Base-by-base conservation (phyloP, 1,140 invertebrate species). In the Cydia pomonella region DNA sequence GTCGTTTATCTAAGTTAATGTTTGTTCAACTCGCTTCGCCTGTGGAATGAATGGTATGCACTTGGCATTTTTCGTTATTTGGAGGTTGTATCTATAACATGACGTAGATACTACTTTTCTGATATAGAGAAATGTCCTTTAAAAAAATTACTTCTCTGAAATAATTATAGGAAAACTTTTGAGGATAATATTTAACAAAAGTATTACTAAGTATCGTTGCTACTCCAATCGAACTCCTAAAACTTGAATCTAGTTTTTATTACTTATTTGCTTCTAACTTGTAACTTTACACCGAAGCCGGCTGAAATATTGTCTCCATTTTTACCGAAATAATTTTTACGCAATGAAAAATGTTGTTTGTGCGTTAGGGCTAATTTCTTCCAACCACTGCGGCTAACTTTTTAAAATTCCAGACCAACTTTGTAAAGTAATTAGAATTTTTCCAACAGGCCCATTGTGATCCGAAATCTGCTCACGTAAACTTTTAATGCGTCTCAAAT, bases 401-500 rank as follows among this genome's bases (percentile, higher is more conserved):
- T 88, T 84, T 84, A 76, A 88, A 89, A 89, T 89, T 88, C 85
- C 80, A 80, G 80, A 79, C 79, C 76, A 89, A 88, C 85, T 90
- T 84, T 76, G 79, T 84, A 86, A 90, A 91, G 85, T 89, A 91
- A 91, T 91, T 91, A 91, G 86, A 90, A 87, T 91, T 91, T 91
- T 91, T 91, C 84, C 86, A 84, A 81, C 85, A 80, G 80, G 81
- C 75, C 85, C 88, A 90, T 91, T 91, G 87, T 90, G 82, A 83
- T 77, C 44, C 81, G 77, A 84, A 88, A 83, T 89, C 86, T 71
- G 82, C 87, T 86, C 86, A 87, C 86, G 85, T 78, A 86, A 89
- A 91, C 88, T 90, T 90, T 89, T 91, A 91, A 91, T 90, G 86
- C 83, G 87, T 84, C 88, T 91, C 89, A 87, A 89, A 90, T 90